phyloP scores from a whole-genome alignment of 37 sponge, comb jelly and placozoan species.

The Agelas oroides region DNA sequence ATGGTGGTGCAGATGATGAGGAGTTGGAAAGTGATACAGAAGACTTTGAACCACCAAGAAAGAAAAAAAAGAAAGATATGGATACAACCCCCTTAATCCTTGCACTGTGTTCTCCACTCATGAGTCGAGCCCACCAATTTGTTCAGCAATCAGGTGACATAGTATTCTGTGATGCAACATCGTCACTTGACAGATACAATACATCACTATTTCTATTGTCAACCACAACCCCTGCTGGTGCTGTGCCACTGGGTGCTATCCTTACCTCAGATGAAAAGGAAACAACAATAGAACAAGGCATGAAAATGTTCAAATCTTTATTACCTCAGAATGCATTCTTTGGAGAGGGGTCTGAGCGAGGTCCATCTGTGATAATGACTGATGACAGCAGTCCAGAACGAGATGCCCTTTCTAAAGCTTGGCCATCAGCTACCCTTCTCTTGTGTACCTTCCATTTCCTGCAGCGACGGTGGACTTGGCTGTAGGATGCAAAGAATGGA shows the following conservation, averaged over 20 bases:
- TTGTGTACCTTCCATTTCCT: slow-evolving; percentile 45
- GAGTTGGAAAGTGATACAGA: no score
- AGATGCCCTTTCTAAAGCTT: slow-evolving; percentile 27
- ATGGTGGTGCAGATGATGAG: no score
- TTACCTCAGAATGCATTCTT: slow-evolving; percentile 15
- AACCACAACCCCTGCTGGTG: not conserved
- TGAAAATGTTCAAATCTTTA: not conserved
- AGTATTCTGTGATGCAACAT: no score
- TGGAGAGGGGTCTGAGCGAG: no score
- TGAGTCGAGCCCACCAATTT: no score
- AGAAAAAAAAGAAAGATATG: no score
- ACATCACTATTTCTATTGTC: slow-evolving; percentile 3
- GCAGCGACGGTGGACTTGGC: slow-evolving; percentile 40
- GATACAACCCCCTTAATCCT: no score
- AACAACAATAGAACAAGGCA: not conserved
- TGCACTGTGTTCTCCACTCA: no score
- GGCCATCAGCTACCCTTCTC: slow-evolving; percentile 4
- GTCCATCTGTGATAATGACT: slow-evolving; percentile 5
- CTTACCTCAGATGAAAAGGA: slow-evolving; percentile 22
- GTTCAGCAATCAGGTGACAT: no score
- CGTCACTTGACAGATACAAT: no score
- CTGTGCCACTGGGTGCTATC: slow-evolving; percentile 12
- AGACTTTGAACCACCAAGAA: no score
- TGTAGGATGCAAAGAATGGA: slow-evolving; percentile 22
- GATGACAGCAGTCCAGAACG: slow-evolving; percentile 49